Percentiles rank a stretch among this genome's conserved stretches.
These are phyloP conservation scores for Ceratosolen solmsi DNA, from an alignment of 1,140 invertebrate genomes.

Conservation along the genomic window DNA sequence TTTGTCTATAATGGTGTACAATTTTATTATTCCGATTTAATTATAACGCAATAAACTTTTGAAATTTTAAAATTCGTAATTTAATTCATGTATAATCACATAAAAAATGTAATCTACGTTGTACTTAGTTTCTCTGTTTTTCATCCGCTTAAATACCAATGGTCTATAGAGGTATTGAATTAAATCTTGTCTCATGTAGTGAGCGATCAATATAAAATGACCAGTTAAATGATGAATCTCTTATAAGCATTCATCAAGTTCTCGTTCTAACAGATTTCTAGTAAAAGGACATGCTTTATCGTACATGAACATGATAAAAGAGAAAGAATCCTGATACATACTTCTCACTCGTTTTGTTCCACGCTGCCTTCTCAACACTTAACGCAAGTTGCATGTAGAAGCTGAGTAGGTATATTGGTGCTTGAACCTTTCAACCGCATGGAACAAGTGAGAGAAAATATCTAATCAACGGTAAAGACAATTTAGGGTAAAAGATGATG, in stretches of 20 bases:
- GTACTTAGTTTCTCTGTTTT: no score
- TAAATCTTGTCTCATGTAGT: slow-evolving; percentile 55
- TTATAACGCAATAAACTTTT: no score
- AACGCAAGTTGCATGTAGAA: not conserved
- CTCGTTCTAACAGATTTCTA: slow-evolving; percentile 52
- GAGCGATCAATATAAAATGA: slow-evolving; percentile 31
- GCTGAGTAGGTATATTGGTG: slow-evolving; percentile 4
- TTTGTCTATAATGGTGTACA: no score
- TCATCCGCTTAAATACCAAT: no score
- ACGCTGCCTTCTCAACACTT: no score
- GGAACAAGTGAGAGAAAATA: not conserved
- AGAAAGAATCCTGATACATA: slow-evolving; percentile 42
- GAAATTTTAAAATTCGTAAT: no score
- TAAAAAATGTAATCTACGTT: no score
- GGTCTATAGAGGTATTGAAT: slow-evolving; percentile 27
- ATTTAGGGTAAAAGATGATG: no score
- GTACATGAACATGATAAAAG: slow-evolving; percentile 68
- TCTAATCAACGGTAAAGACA: not conserved
- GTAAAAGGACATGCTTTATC: slow-evolving; percentile 61
- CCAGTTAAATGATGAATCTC: slow-evolving; percentile 52
- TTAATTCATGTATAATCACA: no score
- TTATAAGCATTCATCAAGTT: slow-evolving; percentile 57
- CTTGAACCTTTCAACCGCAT: not conserved
- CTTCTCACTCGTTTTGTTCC: not conserved
- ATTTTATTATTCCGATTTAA: no score